A percentile compares a stretch with the other conserved stretches of the same genome.
Conservation (phyloP, 2,797 vertebrate species). For the Babyrousa celebensis region DNA sequence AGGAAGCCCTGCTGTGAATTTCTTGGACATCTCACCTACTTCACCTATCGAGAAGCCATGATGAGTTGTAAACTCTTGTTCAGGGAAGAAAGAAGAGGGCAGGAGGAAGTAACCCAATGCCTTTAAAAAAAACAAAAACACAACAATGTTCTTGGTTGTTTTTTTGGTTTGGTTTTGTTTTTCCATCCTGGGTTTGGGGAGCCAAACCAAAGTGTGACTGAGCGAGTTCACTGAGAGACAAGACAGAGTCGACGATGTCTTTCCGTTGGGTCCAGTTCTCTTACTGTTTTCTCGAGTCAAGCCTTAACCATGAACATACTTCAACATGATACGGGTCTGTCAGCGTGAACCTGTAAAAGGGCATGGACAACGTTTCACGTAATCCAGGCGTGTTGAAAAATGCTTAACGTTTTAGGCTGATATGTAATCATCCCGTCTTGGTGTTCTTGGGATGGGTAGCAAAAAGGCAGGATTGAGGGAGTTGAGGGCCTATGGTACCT, state of each 20-base stretch:
- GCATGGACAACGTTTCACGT: constrained; percentile 21
- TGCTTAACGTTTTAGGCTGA: constrained; percentile 9
- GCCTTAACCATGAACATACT: constrained; percentile 87
- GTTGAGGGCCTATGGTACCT: background rate
- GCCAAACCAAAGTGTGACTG: constrained; percentile 65
- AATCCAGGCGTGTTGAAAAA: constrained; percentile 17
- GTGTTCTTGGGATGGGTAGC: background rate
- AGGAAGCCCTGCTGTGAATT: constrained; percentile 6
- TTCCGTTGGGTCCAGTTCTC: constrained; percentile 74
- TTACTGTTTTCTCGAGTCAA: constrained; percentile 80
- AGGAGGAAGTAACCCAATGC: constrained; percentile 85
- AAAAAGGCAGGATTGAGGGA: background rate
- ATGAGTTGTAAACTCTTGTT: constrained; percentile 83
- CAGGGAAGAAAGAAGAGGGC: constrained; percentile 87
- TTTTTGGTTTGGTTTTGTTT: constrained; percentile 54
- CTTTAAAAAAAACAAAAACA: constrained; percentile 84
- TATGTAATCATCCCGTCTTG: background rate
- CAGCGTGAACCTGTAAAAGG: constrained; percentile 46
- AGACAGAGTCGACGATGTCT: constrained; percentile 24
- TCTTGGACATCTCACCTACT: constrained; percentile 73
- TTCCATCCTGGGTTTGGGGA: constrained; percentile 73
- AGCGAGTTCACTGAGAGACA: constrained; percentile 44
- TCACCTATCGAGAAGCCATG: constrained; percentile 88
- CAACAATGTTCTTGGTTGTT: constrained; percentile 53
- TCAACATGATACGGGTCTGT: constrained; percentile 82